Conservation (phyloP, 2,113 vertebrate genomes). For the Oriolus oriolus region DNA sequence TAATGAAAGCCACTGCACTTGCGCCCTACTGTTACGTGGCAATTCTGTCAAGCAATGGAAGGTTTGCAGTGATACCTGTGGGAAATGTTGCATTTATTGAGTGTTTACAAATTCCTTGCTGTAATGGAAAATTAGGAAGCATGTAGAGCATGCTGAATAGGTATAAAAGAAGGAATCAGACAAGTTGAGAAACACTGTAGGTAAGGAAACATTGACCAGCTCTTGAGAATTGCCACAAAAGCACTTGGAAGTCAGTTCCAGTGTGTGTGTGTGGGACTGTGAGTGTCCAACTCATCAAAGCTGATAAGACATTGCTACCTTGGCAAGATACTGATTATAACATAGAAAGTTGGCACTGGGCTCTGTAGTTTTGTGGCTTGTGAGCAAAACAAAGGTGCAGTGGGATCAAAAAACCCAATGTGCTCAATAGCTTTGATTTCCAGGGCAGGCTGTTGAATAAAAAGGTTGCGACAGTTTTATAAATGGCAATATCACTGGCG, state of each 20-base stretch:
- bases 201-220: background rate
- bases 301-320: background rate
- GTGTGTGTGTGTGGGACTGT: background rate
- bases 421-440: background rate
- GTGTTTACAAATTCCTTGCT: background rate
- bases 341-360: background rate
- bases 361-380: background rate
- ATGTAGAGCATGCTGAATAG: background rate
- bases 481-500: background rate
- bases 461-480: background rate
- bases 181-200: background rate
- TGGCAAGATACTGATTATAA: background rate
- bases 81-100: background rate
- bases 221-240: background rate
- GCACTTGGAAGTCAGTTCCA: background rate
- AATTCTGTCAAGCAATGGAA: background rate
- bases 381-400: background rate
- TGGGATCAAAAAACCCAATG: background rate
- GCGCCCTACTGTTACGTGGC: background rate
- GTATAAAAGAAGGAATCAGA: background rate
- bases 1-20: background rate
- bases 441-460: background rate
- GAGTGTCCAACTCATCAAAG: background rate
- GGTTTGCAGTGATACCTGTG: background rate
- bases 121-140: background rate